Evolutionary conservation across 2,113 vertebrate species (phyloP).

Genomic region (Mormoops blainvillei): DNA sequence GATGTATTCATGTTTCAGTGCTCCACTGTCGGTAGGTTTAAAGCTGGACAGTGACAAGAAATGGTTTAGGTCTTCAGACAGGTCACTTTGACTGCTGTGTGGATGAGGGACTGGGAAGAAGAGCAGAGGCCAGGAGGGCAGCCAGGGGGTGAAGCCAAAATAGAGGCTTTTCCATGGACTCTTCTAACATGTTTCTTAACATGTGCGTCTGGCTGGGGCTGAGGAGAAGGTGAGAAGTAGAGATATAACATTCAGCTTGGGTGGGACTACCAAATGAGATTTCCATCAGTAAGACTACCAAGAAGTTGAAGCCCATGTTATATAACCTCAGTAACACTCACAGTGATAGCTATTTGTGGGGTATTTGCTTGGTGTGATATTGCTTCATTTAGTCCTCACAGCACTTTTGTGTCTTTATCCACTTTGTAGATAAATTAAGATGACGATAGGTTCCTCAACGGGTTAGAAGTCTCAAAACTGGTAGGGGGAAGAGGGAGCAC

Average conservation of each 20-base stretch:
- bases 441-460: background rate
- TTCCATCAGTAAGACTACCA: background rate
- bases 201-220: background rate
- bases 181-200: background rate
- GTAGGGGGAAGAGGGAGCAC: background rate
- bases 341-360: background rate
- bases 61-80: background rate
- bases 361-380: background rate
- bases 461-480: background rate
- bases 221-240: background rate
- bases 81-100: background rate
- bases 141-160: background rate
- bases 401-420: background rate
- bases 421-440: background rate
- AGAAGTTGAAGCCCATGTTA: background rate
- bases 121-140: background rate
- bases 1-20: background rate
- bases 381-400: background rate
- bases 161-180: background rate
- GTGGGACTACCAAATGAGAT: background rate
- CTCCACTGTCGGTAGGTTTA: background rate
- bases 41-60: background rate
- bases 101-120: background rate
- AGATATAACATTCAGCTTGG: background rate
- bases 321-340: background rate